Evolutionary conservation across 2,888 invertebrate genomes (phyloP), one percentile per base, ranked within the genome.

Genomic region (Dexiosoma caninum): DNA sequence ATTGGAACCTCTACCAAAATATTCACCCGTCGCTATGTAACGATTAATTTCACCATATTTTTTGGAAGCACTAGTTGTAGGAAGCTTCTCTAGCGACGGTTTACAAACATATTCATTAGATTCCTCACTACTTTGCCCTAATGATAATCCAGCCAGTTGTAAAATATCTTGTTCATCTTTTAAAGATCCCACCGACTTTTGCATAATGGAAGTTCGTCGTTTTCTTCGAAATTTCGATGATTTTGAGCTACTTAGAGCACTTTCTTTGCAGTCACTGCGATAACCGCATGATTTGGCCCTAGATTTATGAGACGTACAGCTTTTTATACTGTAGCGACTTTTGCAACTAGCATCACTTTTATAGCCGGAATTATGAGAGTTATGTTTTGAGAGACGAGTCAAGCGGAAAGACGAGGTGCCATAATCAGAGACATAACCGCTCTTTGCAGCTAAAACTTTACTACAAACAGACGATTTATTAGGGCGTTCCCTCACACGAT

Each of bases 271-370:
- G 60, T 88, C 88, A 62, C 88, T 88, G 49, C 88, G 88, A 82
- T 88, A 88, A 42, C 88, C 89, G 66, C 89, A 89, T 32, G 89
- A 89, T 64, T 90, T 90, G 16, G 90, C 89, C 10, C 90, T 86
- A 84, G 93, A 93, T 81, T 92, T 92, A 0, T 90, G 88, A 83
- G 93, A 93, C 78, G 91, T 91, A 85, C 92, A 93, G 55, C 93
- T 93, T 88, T 92, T 92, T 51, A 88, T 88, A 80, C 90, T 90
- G 86, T 92, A 92, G 74, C 93, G 92, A 85, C 92, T 93, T 86
- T 93, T 93, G 82, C 92, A 92, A 60, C 93, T 93, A 16, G 89
- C 90, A 85, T 93, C 93, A 83, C 92, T 93, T 87, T 92, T 93
- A 84, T 93, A 93, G 7, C 93, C 93, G 0, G 92, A 93, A 12